Base-by-base conservation (phyloP, 2,888 invertebrate species). In the Amiota mariae region DNA sequence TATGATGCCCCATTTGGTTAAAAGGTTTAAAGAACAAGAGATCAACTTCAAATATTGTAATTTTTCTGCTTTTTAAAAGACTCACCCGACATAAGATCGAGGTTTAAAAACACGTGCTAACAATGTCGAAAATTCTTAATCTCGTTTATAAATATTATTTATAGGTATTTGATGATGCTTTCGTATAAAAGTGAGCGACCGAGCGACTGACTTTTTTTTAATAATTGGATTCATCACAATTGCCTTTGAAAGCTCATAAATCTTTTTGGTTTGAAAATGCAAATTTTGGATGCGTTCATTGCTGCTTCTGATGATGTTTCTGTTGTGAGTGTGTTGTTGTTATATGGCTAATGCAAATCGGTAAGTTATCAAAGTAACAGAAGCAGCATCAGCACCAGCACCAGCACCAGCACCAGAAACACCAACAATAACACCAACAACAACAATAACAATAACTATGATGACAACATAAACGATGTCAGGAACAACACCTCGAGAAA, bases 221-320 rank as follows among this genome's bases (percentile, higher is more conserved):
- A 84, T 85, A 84, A 84, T 84, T 84, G 84, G 84, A 84, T 84
- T 85, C 85, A 85, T 84, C 84, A 84, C 85, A 85, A 84, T 77
- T 78, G 64, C 75, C 75, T 72, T 64, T 73, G 75, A 72, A 75
- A 77, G 78, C 77, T 82, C 85, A 84, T 85, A 84, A 84, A 84
- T 84, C 85, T 82, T 82, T 81, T 75, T 84, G 82, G 83, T 79
- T 82, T 82, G 82, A 85, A 36, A 84, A 84, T 84, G 84, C 85
- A 84, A 84, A 84, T 84, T 80, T 85, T 72, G 76, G 64, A 73
- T 73, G 72, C 73, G 72, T 75, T 46, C 18, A 13, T 18, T 18
- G 73, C 8, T 72, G 79, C 72, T 59, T 18, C 24, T 46, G 48
- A 15, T 48, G 56, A 11, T 20, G 68, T 68, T 8, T 24, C n/a